Conservation (phyloP, 2,888 invertebrate genomes). For the Caenorhabditis macrosperma region DNA sequence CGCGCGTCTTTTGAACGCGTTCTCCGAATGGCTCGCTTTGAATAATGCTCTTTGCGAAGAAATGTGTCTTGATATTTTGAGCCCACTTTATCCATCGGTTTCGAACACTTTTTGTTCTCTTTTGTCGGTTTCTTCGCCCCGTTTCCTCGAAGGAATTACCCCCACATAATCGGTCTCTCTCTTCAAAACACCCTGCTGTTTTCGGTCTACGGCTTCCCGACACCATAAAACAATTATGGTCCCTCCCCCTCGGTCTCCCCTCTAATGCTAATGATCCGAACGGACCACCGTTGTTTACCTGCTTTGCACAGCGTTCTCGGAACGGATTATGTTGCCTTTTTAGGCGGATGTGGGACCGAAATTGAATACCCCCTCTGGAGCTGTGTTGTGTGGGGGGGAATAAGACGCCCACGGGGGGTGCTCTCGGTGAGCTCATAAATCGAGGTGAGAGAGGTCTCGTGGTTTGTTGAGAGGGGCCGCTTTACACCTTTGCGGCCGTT, state of each 20-base stretch:
- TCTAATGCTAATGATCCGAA: slow-evolving; percentile 28
- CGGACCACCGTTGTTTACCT: slow-evolving; percentile 42
- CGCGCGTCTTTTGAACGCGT: too few relatives aligned
- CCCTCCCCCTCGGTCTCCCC: not conserved
- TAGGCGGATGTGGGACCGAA: slow-evolving; percentile 21
- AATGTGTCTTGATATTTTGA: slow-evolving; percentile 1
- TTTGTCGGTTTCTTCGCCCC: not conserved
- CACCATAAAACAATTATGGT: slow-evolving; percentile 39
- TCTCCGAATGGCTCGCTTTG: too few relatives aligned
- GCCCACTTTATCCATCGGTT: not conserved
- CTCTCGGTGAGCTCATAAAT: slow-evolving; percentile 1
- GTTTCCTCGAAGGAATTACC: not conserved
- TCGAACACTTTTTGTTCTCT: slow-evolving; percentile 1
- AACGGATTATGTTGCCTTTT: slow-evolving; percentile 58
- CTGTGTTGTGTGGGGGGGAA: not conserved
- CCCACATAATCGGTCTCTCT: not conserved
- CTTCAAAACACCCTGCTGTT: slow-evolving; percentile 1
- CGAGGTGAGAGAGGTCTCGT: not conserved
- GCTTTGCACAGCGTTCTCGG: slow-evolving; percentile 28
- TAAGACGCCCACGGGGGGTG: too few relatives aligned
- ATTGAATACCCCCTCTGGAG: slow-evolving; percentile 28
- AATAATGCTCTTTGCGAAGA: too few relatives aligned
- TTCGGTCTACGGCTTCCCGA: too few relatives aligned
- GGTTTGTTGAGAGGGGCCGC: not conserved
- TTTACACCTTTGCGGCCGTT: slow-evolving; percentile 7